Base-by-base conservation (phyloP, 2,113 vertebrate species). In the Phrynosoma platyrhinos region DNA sequence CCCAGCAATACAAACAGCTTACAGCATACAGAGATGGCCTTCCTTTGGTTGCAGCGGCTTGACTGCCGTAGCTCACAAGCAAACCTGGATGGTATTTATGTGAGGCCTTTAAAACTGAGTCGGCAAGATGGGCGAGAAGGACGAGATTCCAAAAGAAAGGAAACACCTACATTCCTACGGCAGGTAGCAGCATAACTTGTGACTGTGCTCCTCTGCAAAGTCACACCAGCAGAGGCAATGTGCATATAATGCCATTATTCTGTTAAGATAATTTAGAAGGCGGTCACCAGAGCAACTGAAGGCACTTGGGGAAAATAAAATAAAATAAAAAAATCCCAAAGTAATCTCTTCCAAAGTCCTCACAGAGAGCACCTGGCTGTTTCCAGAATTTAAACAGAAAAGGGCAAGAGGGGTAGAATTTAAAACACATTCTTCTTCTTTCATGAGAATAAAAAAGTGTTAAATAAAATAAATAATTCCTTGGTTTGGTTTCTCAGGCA, bases 391-490 rank as follows among this genome's bases (percentile, higher is more conserved):
- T 88, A 62, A 93, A 75, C 68, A 27, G 25, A 66, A 66, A 66
- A 23, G 64, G 68, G 68, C 25, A 23, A 68, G 68, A 55, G n/a
- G 25, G 21, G 81, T 8, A 66, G 47, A 81, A 74, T 81, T 91
- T 91, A 82, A 62, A 69, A 18, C 58, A 71, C 4, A 7, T 85
- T 74, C 83, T 82, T 92, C 42, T 72, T 87, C 32, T 7, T 86
- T 94, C 91, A 84, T 87, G 87, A 92, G 68, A 91, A 64, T 84
- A 75, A 91, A 93, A 91, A 96, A 97, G 96, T 95, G 96, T 98
- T 98, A 98, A 99, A 98, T 98, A 98, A 79, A 99, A 99, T 99
- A 99, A 99, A 99, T 99, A 99, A 97, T 93, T 92, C 68, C 96
- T 97, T 95, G 96, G 40, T 96, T 97, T 97, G 96, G 94, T 95